Base-by-base conservation (phyloP, 2,113 vertebrate species). In the Bos taurus region DNA sequence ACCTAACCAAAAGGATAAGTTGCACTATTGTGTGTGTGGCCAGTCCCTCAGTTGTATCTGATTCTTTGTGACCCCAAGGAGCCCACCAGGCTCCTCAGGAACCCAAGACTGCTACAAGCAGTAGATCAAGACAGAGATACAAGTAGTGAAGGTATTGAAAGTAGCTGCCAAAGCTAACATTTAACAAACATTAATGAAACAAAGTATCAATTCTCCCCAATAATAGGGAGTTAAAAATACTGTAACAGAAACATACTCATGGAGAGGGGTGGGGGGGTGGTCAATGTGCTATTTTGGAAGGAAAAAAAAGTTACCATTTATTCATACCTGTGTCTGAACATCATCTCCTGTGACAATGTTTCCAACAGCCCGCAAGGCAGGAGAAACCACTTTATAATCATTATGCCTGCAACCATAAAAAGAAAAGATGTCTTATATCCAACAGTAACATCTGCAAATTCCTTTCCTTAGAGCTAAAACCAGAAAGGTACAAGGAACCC, bases 301-400 rank as follows among this genome's bases (percentile, higher is more conserved):
- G 13, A 54, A 93, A 96, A 77, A 78, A 52, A 6, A 87, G 11
- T 52, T 80, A 95, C 5, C 52, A 93, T 0, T 77, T 81, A 78
- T 67, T 87, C 98, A 82, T 98, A 99, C 99, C 99, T 99, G 99
- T 95, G 99, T 99, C 99, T 99, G 99, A 91, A 99, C 98, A 98
- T 99, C 99, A 98, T 99, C 99, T 94, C 99, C 99, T 90, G 99
- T 99, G 85, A 99, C 99, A 0, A 99, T 99, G 98, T 99, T 99
- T 77, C 99, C 99, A 77, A 99, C 99, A 62, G 99, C 99, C 95
- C 99, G 98, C 92, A 99, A 98, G 81, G 99, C 99, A 97, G 99
- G 99, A 94, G 99, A 99, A 19, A 99, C 99, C 97, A 99, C 99
- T 98, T 99, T 99, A 98, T 99, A 99, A 98, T 99, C 99, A 4